phyloP scores from a whole-genome alignment of 2,113 vertebrate genomes.

The Corythaixoides concolor region DNA sequence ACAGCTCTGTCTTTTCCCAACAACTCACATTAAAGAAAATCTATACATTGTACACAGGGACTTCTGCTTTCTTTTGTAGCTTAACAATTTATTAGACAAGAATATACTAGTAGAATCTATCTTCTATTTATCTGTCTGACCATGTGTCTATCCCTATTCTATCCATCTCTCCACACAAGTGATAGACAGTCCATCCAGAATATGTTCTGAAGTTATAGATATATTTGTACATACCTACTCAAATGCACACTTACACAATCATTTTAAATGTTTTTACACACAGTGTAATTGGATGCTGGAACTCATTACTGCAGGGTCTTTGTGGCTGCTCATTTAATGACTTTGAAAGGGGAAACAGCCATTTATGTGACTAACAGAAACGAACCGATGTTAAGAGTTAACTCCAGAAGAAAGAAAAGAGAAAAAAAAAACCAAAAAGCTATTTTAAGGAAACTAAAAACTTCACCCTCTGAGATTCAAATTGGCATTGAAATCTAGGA shows the following conservation, averaged over 20 bases:
- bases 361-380: background rate
- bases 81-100: conserved; percentile 25
- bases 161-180: background rate
- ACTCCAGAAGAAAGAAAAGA: background rate
- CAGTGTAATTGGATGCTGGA: background rate
- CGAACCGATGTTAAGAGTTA: background rate
- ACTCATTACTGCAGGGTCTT: background rate
- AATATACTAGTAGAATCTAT: background rate
- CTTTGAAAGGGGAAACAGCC: background rate
- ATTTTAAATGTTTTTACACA: background rate
- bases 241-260: background rate
- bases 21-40: conserved; percentile 32
- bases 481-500: background rate
- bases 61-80: conserved; percentile 5
- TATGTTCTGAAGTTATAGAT: background rate
- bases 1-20: conserved; percentile 29
- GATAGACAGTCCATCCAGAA: background rate
- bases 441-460: background rate
- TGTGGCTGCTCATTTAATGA: background rate
- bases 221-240: background rate
- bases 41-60: background rate
- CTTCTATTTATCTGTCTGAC: background rate
- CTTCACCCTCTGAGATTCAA: background rate
- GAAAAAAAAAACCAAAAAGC: too few relatives aligned
- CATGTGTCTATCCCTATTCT: background rate